These are phyloP conservation scores for Chrysolina haemoptera DNA, from an alignment of 2,888 invertebrate genomes.

Conservation along the genomic window DNA sequence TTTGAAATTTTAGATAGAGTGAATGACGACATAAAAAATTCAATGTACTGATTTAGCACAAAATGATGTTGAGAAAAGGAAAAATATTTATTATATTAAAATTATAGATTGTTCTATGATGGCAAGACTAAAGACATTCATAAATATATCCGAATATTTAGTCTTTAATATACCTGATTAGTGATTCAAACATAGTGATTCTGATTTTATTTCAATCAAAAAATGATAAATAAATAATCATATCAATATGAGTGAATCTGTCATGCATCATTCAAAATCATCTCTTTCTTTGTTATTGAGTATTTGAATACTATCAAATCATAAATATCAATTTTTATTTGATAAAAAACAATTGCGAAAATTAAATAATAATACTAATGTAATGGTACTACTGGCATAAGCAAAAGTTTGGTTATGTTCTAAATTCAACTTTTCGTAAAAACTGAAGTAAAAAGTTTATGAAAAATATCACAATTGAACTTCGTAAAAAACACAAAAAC, in stretches of 20 bases:
- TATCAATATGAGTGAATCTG: not conserved
- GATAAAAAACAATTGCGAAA: slow-evolving; percentile 39
- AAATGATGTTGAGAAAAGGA: too few relatives aligned
- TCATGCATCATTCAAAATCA: not conserved
- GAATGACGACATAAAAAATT: too few relatives aligned
- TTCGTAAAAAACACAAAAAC: slow-evolving; percentile 39
- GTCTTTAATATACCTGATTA: too few relatives aligned
- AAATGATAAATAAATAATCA: too few relatives aligned
- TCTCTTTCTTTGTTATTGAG: not conserved
- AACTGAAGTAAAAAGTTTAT: slow-evolving; percentile 56
- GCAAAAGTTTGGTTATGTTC: slow-evolving; percentile 63
- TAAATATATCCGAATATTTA: too few relatives aligned
- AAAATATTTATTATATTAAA: too few relatives aligned
- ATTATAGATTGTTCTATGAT: too few relatives aligned
- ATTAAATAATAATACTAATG: slow-evolving; percentile 53
- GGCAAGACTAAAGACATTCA: too few relatives aligned
- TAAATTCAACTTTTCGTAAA: slow-evolving; percentile 54
- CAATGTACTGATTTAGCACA: too few relatives aligned
- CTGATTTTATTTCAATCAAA: too few relatives aligned
- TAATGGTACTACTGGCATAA: slow-evolving; percentile 65
- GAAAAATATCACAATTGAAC: slow-evolving; percentile 63
- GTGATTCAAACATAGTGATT: too few relatives aligned
- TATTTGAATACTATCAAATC: slow-evolving; percentile 1
- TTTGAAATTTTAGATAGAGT: too few relatives aligned
- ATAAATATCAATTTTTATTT: slow-evolving; percentile 36